phyloP scores from a whole-genome alignment of 2,113 vertebrate species.

The Bos indicus region DNA sequence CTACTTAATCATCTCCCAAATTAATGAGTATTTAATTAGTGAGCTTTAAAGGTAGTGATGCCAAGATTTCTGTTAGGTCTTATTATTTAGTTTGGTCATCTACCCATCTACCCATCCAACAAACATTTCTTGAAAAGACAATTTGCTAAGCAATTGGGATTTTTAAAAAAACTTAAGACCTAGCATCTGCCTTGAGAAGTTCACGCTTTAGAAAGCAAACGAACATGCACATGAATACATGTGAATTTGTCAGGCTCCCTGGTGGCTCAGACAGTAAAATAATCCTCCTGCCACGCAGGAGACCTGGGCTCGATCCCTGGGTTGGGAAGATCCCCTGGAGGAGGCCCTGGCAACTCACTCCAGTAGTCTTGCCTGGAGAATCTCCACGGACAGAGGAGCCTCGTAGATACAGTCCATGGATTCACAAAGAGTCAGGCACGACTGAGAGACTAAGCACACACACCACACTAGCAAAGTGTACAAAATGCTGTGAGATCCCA shows the following conservation, averaged over 20 bases:
- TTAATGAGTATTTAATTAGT: neutral
- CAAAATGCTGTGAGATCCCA: neutral
- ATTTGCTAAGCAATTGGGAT: neutral
- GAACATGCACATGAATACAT: neutral
- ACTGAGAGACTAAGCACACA: neutral
- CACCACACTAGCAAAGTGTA: no score
- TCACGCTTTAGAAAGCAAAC: neutral
- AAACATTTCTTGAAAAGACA: neutral
- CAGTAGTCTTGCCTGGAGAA: neutral
- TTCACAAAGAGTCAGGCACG: neutral
- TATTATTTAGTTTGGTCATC: neutral
- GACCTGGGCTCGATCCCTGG: neutral
- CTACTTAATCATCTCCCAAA: neutral
- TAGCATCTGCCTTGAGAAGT: neutral
- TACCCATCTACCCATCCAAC: neutral
- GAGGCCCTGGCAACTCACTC: fast-evolving
- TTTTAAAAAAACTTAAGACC: neutral
- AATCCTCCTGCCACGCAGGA: neutral
- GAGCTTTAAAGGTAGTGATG: neutral
- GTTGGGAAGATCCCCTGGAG: neutral
- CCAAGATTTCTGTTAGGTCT: neutral
- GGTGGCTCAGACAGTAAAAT: neutral
- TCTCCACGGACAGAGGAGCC: neutral
- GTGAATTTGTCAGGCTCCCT: neutral
- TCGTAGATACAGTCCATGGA: neutral